phyloP scores from a whole-genome alignment of 2,797 vertebrate species.

The Sandelia bainsii region DNA sequence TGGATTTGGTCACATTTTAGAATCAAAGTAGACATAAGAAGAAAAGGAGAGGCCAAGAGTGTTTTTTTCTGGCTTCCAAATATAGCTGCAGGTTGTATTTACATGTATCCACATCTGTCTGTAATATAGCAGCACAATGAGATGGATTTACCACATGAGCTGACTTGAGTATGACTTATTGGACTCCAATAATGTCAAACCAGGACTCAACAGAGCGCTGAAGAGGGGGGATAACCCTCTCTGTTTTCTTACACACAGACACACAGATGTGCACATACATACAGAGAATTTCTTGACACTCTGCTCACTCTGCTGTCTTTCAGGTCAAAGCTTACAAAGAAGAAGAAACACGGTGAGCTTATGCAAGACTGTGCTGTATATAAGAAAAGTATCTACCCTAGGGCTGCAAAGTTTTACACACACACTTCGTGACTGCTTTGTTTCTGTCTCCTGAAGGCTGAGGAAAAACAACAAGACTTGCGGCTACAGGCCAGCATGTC shows the following conservation, averaged over 20 bases:
- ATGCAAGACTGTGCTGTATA: slow-evolving; percentile 37
- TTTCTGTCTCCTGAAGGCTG: slow-evolving; percentile 61
- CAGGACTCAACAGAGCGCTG: slow-evolving; percentile 50
- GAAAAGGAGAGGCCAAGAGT: slow-evolving; percentile 22
- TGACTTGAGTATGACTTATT: slow-evolving; percentile 63
- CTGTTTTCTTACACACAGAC: slow-evolving; percentile 38
- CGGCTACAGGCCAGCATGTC: slow-evolving; percentile 58
- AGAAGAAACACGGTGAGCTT: slow-evolving; percentile 49
- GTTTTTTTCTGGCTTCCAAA: slow-evolving; percentile 47
- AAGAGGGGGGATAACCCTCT: slow-evolving; percentile 37
- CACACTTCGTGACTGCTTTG: slow-evolving; percentile 23
- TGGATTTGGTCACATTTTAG: slow-evolving; percentile 44
- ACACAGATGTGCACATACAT: slow-evolving; percentile 8
- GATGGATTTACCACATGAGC: slow-evolving; percentile 67
- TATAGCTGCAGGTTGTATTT: slow-evolving; percentile 59
- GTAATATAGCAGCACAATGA: slow-evolving; percentile 66
- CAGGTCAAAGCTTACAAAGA: slow-evolving; percentile 34
- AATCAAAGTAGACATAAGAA: slow-evolving; percentile 52
- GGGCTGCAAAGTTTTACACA: slow-evolving; percentile 23
- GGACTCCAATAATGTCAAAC: slow-evolving; percentile 62
- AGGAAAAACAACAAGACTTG: slow-evolving; percentile 57
- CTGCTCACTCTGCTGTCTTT: neutral
- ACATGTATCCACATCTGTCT: slow-evolving; percentile 59
- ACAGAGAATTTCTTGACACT: slow-evolving; percentile 16
- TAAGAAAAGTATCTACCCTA: slow-evolving; percentile 34